Conservation (phyloP, 2,797 vertebrate species). For the Cetoscarus ocellatus region DNA sequence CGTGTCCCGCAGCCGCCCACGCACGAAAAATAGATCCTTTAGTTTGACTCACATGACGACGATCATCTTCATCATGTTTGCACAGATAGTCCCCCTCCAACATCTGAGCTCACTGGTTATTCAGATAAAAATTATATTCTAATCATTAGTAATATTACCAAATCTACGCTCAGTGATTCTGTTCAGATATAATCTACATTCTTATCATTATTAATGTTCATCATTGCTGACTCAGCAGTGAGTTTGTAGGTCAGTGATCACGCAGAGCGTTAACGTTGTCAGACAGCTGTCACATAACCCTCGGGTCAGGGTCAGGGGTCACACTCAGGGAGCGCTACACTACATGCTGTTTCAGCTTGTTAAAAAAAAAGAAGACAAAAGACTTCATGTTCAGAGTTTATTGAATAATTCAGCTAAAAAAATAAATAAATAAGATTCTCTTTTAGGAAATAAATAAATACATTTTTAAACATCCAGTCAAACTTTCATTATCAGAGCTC, state of each 20-base stretch:
- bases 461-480: too few species aligned
- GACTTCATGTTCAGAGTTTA: neutral
- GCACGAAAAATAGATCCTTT: slow-evolving; percentile 61
- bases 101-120: slow-evolving; percentile 12
- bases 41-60: slow-evolving; percentile 55
- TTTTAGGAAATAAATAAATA: neutral
- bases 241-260: too few species aligned
- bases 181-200: too few species aligned
- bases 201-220: too few species aligned
- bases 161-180: too few species aligned
- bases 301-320: too few species aligned
- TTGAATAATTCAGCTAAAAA: slow-evolving; percentile 45
- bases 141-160: too few species aligned
- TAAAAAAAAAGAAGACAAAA: neutral
- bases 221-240: too few species aligned
- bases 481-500: too few species aligned
- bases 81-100: slow-evolving; percentile 9
- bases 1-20: slow-evolving; percentile 62
- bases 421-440: slow-evolving; percentile 49
- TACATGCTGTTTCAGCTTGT: neutral
- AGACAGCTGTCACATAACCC: too few species aligned
- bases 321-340: neutral
- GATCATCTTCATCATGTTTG: slow-evolving; percentile 53
- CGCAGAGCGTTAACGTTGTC: too few species aligned
- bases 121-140: too few species aligned